Base-by-base conservation (phyloP, 2,797 vertebrate species). In the Menidia menidia region DNA sequence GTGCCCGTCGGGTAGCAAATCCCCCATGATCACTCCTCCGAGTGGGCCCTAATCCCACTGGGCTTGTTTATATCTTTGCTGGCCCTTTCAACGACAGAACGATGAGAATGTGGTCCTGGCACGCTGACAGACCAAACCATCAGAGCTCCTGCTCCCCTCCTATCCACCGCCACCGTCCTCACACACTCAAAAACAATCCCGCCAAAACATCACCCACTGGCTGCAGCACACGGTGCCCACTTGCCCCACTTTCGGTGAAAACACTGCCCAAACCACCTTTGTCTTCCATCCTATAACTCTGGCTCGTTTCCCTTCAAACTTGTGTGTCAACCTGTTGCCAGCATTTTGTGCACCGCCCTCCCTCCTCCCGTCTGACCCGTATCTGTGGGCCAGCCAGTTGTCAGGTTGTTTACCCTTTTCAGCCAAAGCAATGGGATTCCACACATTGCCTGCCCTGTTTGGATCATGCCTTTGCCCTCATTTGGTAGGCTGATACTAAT, bases 11-110 rank as follows among this genome's bases (percentile, higher is more conserved):
- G 86, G 84, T 81, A 81, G 83, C 86, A 94, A 95, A 94, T 93
- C 92, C 93, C 93, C 92, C 68, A 75, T 90, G 91, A 92, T 93
- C 91, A 92, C 87, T 90, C 77, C 82, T 89, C 87, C 56, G 85
- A 89, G 87, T 88, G 89, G 85, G 68, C 72, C 78, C 78, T 94
- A 93, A 94, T 93, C 93, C 91, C 81, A 80, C 86, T 80, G 72
- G 80, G 73, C 74, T 74, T 91, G 91, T 94, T 93, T 90, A 94
- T 92, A 82, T 92, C 91, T 91, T 93, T 93, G 69, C 84, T 15
- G 35, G 73, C 84, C 75, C 60, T 88, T 91, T 92, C 81, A 88
- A 73, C 58, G 35, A 81, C 77, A 80, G 76, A 78, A 86, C 82
- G 77, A 64, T 87, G 90, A 88, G 84, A 93, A 94, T 92, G 86